Evolutionary conservation across 2,113 vertebrate genomes (phyloP), one percentile per base, ranked within the genome.

Genomic region (Phrynosoma platyrhinos): DNA sequence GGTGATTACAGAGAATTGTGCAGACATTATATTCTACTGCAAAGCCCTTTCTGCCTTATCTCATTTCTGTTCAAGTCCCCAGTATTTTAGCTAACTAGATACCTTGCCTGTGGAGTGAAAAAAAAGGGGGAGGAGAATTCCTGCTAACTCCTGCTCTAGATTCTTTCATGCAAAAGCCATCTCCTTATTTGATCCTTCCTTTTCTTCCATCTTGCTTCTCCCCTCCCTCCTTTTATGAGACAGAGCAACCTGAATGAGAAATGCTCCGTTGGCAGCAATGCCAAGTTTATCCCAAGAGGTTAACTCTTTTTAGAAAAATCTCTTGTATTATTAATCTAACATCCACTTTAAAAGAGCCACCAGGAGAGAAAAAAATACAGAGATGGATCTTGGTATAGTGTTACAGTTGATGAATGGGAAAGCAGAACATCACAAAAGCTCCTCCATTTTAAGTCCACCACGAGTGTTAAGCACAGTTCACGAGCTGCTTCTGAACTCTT

Each of bases 251-350:
- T 20, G 80, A 87, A 77, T 68, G 88, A 85, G 62, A 76, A 84
- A 71, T 23, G 76, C 16, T 68, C 58, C 55, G n/a, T 85, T 62
- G 69, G n/a, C 68, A 85, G n/a, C 55, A 69, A 53, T 36, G n/a
- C n/a, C 30, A n/a, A 58, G n/a, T 20, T 81, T 75, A 55, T 81
- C 77, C 68, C 53, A 14, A 36, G 69, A 85, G 77, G 69, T 75
- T 85, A 72, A 74, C 52, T 79, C 66, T 72, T 89, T 79, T 89
- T 85, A 80, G 76, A 76, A 76, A 53, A 85, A 85, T 58, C 83
- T 81, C 78, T 82, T 86, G 32, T 80, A 88, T 88, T 88, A 88
- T 88, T 88, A 88, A 83, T 88, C 53, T 77, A 68, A 83, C 72
- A 88, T 88, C 75, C 80, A 77, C 42, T 68, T 47, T 83, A 66